A percentile compares a stretch with the other conserved stretches of the same genome.
phyloP scores from a whole-genome alignment of 92 coral and sea anemone genomes.

The Epizoanthus fatuus region DNA sequence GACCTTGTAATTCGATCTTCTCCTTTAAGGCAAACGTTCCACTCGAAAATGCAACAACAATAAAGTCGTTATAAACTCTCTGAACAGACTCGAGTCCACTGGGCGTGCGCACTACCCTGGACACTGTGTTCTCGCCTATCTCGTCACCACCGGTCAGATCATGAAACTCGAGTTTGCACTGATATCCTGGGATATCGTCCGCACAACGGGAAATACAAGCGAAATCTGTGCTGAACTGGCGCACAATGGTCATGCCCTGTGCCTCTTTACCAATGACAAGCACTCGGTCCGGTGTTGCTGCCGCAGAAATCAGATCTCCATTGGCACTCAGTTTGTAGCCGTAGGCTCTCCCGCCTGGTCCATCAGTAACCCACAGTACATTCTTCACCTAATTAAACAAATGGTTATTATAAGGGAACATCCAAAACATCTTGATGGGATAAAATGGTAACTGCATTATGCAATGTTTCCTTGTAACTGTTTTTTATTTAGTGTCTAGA shows the following conservation, averaged over 20 bases:
- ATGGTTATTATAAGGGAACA: not conserved
- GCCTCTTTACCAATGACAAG: conserved; percentile 84
- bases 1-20: conserved; percentile 67
- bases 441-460: too few relatives aligned
- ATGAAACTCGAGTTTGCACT: conserved; percentile 97
- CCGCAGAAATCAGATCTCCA: conserved; percentile 75
- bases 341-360: conserved; percentile 75
- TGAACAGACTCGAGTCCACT: conserved; percentile 94
- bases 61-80: conserved; percentile 64
- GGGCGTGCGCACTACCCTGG: conserved; percentile 97
- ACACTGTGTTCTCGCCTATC: conserved; percentile 81
- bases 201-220: conserved; percentile 93
- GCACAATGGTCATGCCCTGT: conserved; percentile 93
- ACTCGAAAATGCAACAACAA: conserved; percentile 89
- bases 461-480: too few relatives aligned
- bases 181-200: conserved; percentile 80
- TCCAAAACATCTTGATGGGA: too few relatives aligned
- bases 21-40: conserved; percentile 92
- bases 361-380: conserved; percentile 93
- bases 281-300: conserved; percentile 73
- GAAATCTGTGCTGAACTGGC: conserved; percentile 87
- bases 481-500: too few relatives aligned
- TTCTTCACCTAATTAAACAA: conserved; percentile 20
- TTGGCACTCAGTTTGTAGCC: conserved; percentile 81
- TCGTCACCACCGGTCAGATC: conserved; percentile 73